Percentiles rank a stretch among this genome's conserved stretches.
These are phyloP conservation scores for Dromas ardeola DNA, from an alignment of 2,113 vertebrate species.

Conservation along the genomic window DNA sequence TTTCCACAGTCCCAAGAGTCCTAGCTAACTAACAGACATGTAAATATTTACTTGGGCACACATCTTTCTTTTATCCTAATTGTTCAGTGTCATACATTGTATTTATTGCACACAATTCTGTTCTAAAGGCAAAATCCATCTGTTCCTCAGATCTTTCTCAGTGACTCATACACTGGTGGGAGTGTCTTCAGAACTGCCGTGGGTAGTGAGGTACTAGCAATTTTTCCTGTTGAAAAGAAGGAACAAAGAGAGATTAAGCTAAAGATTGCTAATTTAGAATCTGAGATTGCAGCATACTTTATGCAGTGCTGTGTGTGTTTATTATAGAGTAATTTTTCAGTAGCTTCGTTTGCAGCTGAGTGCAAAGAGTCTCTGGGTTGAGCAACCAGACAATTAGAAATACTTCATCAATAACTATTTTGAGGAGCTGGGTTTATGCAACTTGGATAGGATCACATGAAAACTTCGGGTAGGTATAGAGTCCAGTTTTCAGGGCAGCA, in stretches of 20 bases:
- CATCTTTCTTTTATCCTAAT: not conserved
- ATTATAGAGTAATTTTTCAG: not conserved
- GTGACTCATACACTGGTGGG: not conserved
- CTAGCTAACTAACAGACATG: not conserved
- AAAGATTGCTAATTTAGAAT: not conserved
- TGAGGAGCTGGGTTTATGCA: not conserved
- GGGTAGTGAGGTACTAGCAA: not conserved
- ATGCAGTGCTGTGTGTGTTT: not conserved
- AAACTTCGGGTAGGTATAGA: not conserved
- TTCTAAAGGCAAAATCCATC: not conserved
- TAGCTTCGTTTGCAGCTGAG: not conserved
- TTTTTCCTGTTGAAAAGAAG: not conserved
- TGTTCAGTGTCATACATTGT: not conserved
- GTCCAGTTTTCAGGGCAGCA: not conserved
- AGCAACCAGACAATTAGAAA: not conserved
- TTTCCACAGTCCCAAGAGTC: not conserved
- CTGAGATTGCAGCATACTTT: not conserved
- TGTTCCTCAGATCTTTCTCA: not conserved
- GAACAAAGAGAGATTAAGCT: not conserved
- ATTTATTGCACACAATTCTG: not conserved
- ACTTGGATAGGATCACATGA: not conserved
- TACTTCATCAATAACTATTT: not conserved
- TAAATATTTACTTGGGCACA: not conserved
- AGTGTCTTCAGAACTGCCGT: not conserved
- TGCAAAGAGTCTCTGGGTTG: not conserved